phyloP scores from a whole-genome alignment of 2,797 vertebrate species.

The Enteromius paludinosus region DNA sequence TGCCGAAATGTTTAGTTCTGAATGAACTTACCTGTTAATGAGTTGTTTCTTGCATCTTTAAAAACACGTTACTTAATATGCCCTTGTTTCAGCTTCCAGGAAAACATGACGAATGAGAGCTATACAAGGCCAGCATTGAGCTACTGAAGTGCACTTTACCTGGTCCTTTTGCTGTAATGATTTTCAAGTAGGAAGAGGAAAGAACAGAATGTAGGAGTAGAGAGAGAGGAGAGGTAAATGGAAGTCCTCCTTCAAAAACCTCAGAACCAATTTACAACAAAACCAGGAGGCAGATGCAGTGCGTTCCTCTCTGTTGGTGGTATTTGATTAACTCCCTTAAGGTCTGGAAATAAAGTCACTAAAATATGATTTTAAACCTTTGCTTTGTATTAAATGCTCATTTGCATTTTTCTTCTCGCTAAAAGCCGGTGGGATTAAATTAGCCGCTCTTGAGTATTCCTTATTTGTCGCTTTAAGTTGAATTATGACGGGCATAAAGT shows the following conservation, averaged over 20 bases:
- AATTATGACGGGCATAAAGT: constrained; percentile 22
- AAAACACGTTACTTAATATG: constrained; percentile 28
- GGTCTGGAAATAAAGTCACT: constrained; percentile 21
- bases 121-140: neutral
- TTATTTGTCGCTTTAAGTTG: constrained; percentile 26
- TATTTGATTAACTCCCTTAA: constrained; percentile 40
- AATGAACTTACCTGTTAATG: neutral
- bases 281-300: constrained; percentile 21
- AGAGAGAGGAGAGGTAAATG: constrained; percentile 32
- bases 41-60: neutral
- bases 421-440: constrained; percentile 46
- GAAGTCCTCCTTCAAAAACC: constrained; percentile 13
- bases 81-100: neutral
- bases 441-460: constrained; percentile 22
- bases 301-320: constrained; percentile 38
- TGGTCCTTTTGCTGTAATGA: constrained; percentile 31
- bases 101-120: constrained; percentile 22
- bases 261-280: constrained; percentile 32
- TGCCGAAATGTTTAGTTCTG: neutral
- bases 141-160: constrained; percentile 23
- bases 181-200: constrained; percentile 41
- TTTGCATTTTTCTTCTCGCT: constrained; percentile 25
- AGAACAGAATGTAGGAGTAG: constrained; percentile 24
- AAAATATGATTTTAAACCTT: constrained; percentile 35
- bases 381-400: constrained; percentile 35